Evolutionary conservation across 2,797 vertebrate species (phyloP).

Genomic region (Odontamblyopus lacepedii): DNA sequence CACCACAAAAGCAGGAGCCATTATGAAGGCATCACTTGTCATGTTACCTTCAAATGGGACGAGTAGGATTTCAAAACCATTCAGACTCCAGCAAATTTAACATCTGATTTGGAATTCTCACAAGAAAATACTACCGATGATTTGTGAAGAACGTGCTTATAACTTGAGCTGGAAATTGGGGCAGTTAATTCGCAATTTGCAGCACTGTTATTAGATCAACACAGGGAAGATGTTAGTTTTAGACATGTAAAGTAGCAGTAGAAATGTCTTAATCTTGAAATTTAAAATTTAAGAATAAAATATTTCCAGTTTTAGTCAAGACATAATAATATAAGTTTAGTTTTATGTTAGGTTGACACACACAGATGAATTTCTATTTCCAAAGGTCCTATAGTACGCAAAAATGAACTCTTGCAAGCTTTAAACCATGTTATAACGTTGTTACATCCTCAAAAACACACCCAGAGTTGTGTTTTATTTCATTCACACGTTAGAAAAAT

Average conservation of each 20-base stretch:
- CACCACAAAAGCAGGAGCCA: constrained; percentile 83
- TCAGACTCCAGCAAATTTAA: constrained; percentile 20
- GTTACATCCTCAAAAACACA: no score
- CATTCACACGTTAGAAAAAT: no score
- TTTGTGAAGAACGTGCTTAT: constrained; percentile 5
- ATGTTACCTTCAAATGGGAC: constrained; percentile 72
- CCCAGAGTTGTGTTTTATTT: no score
- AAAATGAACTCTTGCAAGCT: no score
- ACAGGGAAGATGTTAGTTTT: background rate
- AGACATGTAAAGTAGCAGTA: background rate
- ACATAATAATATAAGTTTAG: no score
- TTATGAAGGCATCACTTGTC: constrained; percentile 84
- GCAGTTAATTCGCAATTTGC: background rate
- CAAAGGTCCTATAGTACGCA: no score
- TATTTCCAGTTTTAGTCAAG: no score
- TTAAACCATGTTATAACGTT: no score
- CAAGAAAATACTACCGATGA: background rate
- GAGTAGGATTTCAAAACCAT: constrained; percentile 10
- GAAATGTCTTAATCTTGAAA: no score
- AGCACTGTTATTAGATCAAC: background rate
- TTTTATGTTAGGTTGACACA: no score
- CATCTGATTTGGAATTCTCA: constrained; percentile 4
- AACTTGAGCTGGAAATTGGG: background rate
- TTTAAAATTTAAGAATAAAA: no score
- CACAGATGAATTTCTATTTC: no score